Base-by-base conservation (phyloP, 30 jellyfish, hydroid and myxozoan species). In the Phacellophora camtschatica region DNA sequence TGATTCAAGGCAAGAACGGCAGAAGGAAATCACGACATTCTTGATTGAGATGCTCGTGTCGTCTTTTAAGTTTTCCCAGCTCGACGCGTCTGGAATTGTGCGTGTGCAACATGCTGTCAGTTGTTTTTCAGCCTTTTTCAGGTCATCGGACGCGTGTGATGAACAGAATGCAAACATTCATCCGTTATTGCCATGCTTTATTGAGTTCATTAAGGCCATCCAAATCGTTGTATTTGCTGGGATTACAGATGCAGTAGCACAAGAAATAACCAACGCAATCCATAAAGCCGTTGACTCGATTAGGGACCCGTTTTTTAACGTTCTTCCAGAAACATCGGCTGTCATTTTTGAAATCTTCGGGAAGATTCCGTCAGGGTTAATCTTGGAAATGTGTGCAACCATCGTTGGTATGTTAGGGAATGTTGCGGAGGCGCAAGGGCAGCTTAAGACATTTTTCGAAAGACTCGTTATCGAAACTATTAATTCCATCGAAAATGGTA, bases 91-190 rank as follows among this genome's bases (percentile, higher is more conserved):
- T 3, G 80, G 90, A 11, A 49, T n/a, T n/a, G 36, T 67, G 29
- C 83, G 49, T 34, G 62, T 91, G 19, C 82, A 36, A 16, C 93
- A 84, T 74, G 76, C 83, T 58, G 37, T 91, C 36, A 53, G 85
- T 30, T 80, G 95, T 49, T 85, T 54, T 65, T 22, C 86, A 0
- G 95, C 93, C 3, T 78, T 48, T 32, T 85, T 91, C 88, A 56
- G 98, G 35, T 53, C 98, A 12, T 66, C 78, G 13, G 98, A 91
- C 66, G 86, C 96, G 28, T 54, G 42, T 19, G 86, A 66, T n/a
- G 71, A 39, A 42, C 13, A 15, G 34, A 20, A 2, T 19, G 33
- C 64, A 10, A 34, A 9, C 8, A 19, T 64, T 35, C 98, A 91
- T 65, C 95, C 98, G 4, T 49, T 91, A n/a, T 25, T 71, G 4